Percentiles rank a stretch among this genome's conserved stretches.
Evolutionary conservation across 2,113 vertebrate genomes (phyloP).

Genomic region (Ictalurus furcatus): DNA sequence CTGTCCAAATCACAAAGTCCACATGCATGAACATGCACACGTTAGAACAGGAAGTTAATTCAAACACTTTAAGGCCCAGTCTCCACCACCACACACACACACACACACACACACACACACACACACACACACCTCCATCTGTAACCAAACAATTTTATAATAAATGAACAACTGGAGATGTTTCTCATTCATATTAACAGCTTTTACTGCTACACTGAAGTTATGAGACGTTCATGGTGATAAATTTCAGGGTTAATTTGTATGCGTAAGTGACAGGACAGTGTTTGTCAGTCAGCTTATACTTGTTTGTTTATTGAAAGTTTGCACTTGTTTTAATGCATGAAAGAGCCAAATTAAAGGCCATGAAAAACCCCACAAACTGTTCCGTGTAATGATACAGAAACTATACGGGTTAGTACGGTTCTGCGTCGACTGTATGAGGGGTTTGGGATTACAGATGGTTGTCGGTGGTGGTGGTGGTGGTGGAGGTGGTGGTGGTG

Average conservation of each 20-base stretch:
- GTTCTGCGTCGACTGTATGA: background rate
- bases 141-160: background rate
- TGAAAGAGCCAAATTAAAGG: background rate
- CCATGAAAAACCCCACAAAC: background rate
- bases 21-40: slow-evolving; percentile 46
- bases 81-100: slow-evolving; percentile 26
- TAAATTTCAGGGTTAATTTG: background rate
- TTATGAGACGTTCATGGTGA: background rate
- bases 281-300: background rate
- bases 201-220: background rate
- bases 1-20: background rate
- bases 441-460: background rate
- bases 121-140: background rate
- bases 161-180: too few species aligned
- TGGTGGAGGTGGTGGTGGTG: background rate
- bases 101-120: background rate
- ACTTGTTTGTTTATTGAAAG: background rate
- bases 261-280: background rate
- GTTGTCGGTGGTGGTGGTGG: background rate
- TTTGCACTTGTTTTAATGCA: background rate
- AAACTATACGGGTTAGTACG: background rate
- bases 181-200: background rate
- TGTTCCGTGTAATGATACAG: background rate
- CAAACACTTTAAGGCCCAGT: slow-evolving; percentile 45
- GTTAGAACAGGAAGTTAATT: slow-evolving; percentile 24